These are phyloP conservation scores for Sinhomidia bicolor DNA, from an alignment of 2,888 invertebrate genomes.

Conservation along the genomic window DNA sequence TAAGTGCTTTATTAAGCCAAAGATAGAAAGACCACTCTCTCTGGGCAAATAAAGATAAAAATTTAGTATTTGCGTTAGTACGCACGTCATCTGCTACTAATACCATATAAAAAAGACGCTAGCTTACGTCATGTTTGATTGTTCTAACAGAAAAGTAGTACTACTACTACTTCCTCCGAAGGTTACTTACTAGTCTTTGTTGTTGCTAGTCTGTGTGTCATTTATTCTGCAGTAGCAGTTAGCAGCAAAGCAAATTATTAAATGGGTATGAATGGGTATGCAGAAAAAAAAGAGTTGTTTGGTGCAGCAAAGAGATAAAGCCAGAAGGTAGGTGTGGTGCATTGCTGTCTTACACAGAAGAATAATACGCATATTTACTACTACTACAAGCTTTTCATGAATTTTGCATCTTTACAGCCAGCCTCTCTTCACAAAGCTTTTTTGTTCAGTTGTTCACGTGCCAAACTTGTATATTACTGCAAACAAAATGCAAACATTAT, in stretches of 20 bases:
- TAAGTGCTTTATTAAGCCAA: not conserved
- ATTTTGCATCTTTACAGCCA: not conserved
- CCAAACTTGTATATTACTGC: slow-evolving; percentile 8
- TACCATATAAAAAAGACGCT: not conserved
- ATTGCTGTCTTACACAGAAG: not conserved
- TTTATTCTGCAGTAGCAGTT: slow-evolving; percentile 12
- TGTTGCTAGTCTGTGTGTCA: not conserved
- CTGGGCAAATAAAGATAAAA: slow-evolving; percentile 15
- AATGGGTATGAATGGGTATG: too few species aligned
- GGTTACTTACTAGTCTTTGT: not conserved
- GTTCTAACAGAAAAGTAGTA: not conserved
- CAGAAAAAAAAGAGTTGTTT: not conserved
- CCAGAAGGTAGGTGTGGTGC: slow-evolving; percentile 6
- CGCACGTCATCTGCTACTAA: not conserved
- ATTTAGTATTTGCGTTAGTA: not conserved
- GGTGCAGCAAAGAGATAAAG: not conserved
- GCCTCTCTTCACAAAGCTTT: not conserved
- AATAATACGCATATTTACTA: not conserved
- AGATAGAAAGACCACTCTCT: not conserved
- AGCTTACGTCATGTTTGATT: slow-evolving; percentile 22
- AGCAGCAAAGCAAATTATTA: not conserved
- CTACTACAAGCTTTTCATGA: not conserved
- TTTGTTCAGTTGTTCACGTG: slow-evolving; percentile 36
- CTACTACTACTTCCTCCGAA: slow-evolving; percentile 31
- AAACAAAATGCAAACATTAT: slow-evolving; percentile 17